phyloP scores from a whole-genome alignment of 2,797 vertebrate species.

The Karalla daura region DNA sequence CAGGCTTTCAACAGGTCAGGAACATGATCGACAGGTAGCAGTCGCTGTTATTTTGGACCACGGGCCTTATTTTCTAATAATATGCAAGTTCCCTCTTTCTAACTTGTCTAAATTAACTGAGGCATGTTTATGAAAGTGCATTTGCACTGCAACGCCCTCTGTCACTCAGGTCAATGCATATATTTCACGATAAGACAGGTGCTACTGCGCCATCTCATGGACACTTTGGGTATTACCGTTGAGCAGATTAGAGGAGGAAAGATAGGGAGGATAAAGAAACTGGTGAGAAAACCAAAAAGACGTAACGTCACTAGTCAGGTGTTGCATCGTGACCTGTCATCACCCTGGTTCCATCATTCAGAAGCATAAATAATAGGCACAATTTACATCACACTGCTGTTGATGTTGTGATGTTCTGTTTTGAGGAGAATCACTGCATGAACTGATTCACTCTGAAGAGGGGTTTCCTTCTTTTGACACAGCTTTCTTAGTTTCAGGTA shows the following conservation, averaged over 20 bases:
- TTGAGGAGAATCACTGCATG: slow-evolving; percentile 34
- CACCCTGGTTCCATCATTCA: slow-evolving; percentile 53
- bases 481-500: slow-evolving; percentile 27
- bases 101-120: slow-evolving; percentile 8
- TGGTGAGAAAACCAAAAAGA: slow-evolving; percentile 17
- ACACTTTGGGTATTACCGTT: slow-evolving; percentile 38
- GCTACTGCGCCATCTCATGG: slow-evolving; percentile 68
- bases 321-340: no score
- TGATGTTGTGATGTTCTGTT: slow-evolving; percentile 34
- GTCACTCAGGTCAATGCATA: slow-evolving; percentile 3
- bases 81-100: neutral
- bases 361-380: slow-evolving; percentile 70
- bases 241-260: neutral
- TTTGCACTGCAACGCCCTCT: slow-evolving; percentile 1
- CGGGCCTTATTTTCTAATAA: neutral
- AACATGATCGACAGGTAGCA: slow-evolving; percentile 16
- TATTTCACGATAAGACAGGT: slow-evolving; percentile 14
- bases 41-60: neutral
- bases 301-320: slow-evolving; percentile 15
- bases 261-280: neutral
- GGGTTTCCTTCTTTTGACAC: neutral
- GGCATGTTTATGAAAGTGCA: neutral
- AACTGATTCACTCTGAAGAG: slow-evolving; percentile 13
- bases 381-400: slow-evolving; percentile 47
- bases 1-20: slow-evolving; percentile 25